Evolutionary conservation across 2,797 vertebrate genomes (phyloP).

Genomic region (Phataginus tetradactyla): DNA sequence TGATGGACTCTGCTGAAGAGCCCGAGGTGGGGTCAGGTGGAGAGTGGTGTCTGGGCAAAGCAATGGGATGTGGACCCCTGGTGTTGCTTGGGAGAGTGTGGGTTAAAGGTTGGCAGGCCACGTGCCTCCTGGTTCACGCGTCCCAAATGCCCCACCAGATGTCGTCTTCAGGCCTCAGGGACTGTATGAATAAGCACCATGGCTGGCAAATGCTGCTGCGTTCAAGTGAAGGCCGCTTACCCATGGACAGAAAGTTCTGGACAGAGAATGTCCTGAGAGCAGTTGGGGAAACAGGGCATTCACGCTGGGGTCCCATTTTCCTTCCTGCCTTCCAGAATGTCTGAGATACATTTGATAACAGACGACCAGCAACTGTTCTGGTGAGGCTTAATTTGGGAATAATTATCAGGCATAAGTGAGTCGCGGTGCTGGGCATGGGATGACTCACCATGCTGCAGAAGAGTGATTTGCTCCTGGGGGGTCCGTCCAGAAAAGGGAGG

Average conservation of each 20-base stretch:
- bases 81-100: neutral
- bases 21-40: neutral
- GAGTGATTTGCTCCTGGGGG: too few relatives aligned
- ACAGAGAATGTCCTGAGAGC: neutral
- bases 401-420: neutral
- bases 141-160: neutral
- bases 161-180: neutral
- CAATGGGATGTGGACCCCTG: neutral
- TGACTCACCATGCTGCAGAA: rapidly evolving
- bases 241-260: neutral
- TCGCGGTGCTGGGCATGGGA: rapidly evolving
- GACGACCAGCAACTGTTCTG: neutral
- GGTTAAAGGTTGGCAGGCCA: neutral
- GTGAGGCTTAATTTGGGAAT: neutral
- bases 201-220: neutral
- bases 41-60: too few relatives aligned
- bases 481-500: neutral
- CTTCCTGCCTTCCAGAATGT: neutral
- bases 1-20: neutral
- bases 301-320: neutral
- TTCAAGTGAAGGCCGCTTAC: neutral
- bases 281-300: neutral
- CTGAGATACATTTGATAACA: rapidly evolving
- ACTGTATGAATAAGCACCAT: neutral
- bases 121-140: too few relatives aligned